Percentiles rank a stretch among this genome's conserved stretches.
Conservation (phyloP, 1,140 invertebrate genomes). For the Aphaenogaster rudis region DNA sequence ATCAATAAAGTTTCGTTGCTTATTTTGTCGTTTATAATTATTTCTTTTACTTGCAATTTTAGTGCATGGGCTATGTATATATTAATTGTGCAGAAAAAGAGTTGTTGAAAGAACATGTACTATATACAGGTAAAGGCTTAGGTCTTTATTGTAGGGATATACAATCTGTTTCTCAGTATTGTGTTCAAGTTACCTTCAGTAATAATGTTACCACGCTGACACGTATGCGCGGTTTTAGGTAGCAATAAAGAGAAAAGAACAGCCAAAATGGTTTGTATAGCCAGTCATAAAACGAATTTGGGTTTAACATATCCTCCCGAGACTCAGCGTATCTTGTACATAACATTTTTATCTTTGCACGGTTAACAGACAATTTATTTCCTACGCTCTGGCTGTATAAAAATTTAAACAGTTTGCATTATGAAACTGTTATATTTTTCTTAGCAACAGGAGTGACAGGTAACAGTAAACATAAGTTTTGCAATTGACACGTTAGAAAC, state of each 20-base stretch:
- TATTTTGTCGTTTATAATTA: background rate
- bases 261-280: conserved; percentile 14
- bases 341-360: background rate
- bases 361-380: conserved; percentile 11
- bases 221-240: background rate
- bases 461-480: conserved; percentile 17
- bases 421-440: background rate
- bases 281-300: conserved; percentile 14
- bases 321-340: conserved; percentile 28
- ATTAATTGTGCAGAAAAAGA: background rate
- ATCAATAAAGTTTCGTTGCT: background rate
- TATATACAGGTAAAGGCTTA: conserved; percentile 46
- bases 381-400: background rate
- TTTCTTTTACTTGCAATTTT: background rate
- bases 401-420: background rate
- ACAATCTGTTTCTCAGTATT: conserved; percentile 37
- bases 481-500: conserved; percentile 30
- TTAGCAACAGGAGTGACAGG: background rate
- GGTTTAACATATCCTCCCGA: conserved; percentile 48
- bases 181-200: conserved; percentile 25
- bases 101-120: conserved; percentile 3
- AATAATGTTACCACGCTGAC: conserved; percentile 11
- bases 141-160: conserved; percentile 51
- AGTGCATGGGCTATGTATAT: background rate
- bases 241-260: background rate